Evolutionary conservation across 2,113 vertebrate genomes (phyloP).

Genomic region (Aegithalos caudatus): DNA sequence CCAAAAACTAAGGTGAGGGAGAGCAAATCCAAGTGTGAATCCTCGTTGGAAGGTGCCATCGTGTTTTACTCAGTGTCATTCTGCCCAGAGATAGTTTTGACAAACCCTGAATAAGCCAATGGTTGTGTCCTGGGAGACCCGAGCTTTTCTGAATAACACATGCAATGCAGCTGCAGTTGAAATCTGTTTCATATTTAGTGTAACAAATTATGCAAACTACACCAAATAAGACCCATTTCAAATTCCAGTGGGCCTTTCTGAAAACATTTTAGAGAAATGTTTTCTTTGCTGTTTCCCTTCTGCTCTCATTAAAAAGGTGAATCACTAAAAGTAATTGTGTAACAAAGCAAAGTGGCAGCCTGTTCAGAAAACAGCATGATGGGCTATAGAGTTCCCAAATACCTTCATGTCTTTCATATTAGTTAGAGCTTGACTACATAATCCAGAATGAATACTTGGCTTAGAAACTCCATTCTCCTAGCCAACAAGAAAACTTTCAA

Average conservation of each 20-base stretch:
- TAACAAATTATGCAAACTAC: slow-evolving; percentile 70
- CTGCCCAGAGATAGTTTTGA: neutral
- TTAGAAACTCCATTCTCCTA: neutral
- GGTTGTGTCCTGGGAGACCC: neutral
- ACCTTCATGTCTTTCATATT: neutral
- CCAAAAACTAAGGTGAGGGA: neutral
- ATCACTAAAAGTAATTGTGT: neutral
- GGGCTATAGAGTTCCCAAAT: neutral
- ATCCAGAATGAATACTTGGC: neutral
- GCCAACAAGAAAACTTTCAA: neutral
- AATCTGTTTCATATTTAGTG: slow-evolving; percentile 74
- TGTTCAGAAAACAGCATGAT: neutral
- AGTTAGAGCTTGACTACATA: neutral
- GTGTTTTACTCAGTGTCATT: neutral
- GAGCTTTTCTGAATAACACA: neutral
- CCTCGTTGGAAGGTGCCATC: accelerated
- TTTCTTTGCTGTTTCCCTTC: slow-evolving; percentile 54
- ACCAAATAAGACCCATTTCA: slow-evolving; percentile 64
- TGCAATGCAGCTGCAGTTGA: slow-evolving; percentile 31
- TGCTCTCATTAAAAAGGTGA: slow-evolving; percentile 22
- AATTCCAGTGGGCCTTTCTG: slow-evolving; percentile 61
- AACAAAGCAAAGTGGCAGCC: neutral
- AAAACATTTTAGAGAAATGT: slow-evolving; percentile 58
- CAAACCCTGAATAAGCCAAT: neutral
- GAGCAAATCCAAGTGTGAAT: neutral